Conservation (phyloP, 64 coral and sea anemone species). For the Exaiptasia diaphana region DNA sequence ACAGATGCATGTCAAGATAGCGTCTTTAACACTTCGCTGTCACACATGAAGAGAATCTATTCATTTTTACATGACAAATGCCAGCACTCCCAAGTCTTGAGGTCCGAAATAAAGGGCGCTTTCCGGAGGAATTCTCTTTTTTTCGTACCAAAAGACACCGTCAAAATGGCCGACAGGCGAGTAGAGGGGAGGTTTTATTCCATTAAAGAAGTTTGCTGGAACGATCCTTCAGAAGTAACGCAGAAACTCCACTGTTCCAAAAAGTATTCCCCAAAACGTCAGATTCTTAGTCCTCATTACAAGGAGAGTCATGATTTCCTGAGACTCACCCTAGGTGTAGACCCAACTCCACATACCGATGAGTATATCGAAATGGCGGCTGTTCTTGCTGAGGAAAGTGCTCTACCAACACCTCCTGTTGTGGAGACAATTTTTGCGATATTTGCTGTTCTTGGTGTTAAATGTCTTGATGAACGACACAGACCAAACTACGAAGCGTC, state of each 20-base stretch:
- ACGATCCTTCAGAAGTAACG: slow-evolving; percentile 54
- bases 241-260: slow-evolving; percentile 6
- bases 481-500: neutral
- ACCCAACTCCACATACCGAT: slow-evolving; percentile 68
- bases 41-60: slow-evolving; percentile 72
- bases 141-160: slow-evolving; percentile 37
- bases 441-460: slow-evolving; percentile 58
- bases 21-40: slow-evolving; percentile 38
- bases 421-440: slow-evolving; percentile 33
- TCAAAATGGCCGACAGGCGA: neutral
- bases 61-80: slow-evolving; percentile 32
- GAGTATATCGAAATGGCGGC: slow-evolving; percentile 76
- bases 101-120: slow-evolving; percentile 24
- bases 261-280: slow-evolving; percentile 8
- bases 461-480: neutral
- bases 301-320: slow-evolving; percentile 38
- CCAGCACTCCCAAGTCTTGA: neutral
- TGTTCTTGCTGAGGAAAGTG: slow-evolving; percentile 27
- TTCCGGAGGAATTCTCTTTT: slow-evolving; percentile 58
- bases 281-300: slow-evolving; percentile 41
- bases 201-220: slow-evolving; percentile 77
- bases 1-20: neutral
- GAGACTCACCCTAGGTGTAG: slow-evolving; percentile 22
- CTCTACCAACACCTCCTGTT: slow-evolving; percentile 34
- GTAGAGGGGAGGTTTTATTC: slow-evolving; percentile 26